Conservation (phyloP, 2,797 vertebrate genomes). For the Argyrosomus regius region DNA sequence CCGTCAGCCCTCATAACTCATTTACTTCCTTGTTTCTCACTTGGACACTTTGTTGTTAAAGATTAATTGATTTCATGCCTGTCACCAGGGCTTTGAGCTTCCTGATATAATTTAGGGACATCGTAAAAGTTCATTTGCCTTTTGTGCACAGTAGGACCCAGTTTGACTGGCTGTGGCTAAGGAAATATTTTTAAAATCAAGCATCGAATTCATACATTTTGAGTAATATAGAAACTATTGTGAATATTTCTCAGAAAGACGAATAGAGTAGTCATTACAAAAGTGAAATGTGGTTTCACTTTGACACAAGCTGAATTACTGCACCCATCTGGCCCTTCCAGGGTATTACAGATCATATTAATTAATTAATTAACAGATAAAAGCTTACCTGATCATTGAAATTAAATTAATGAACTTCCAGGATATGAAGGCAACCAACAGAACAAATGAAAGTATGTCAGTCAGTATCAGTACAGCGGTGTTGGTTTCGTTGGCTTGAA, state of each 20-base stretch:
- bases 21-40: slow-evolving; percentile 38
- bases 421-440: not conserved
- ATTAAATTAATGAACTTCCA: not conserved
- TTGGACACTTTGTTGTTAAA: not conserved
- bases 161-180: not conserved
- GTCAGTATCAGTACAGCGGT: not conserved
- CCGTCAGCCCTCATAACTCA: not conserved
- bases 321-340: not conserved
- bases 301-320: not conserved
- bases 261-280: not conserved
- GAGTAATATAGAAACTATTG: not conserved
- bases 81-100: not conserved
- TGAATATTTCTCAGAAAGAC: not conserved
- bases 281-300: slow-evolving; percentile 8
- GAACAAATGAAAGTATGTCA: not conserved
- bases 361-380: not conserved
- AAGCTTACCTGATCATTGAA: not conserved
- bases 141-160: accelerated
- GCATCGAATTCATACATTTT: not conserved
- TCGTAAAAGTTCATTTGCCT: not conserved
- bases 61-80: not conserved
- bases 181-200: not conserved
- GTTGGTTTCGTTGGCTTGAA: not conserved
- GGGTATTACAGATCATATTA: not conserved
- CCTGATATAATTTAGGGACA: not conserved